Conservation (phyloP, 2,113 vertebrate species). For the Bubo blakistoni region DNA sequence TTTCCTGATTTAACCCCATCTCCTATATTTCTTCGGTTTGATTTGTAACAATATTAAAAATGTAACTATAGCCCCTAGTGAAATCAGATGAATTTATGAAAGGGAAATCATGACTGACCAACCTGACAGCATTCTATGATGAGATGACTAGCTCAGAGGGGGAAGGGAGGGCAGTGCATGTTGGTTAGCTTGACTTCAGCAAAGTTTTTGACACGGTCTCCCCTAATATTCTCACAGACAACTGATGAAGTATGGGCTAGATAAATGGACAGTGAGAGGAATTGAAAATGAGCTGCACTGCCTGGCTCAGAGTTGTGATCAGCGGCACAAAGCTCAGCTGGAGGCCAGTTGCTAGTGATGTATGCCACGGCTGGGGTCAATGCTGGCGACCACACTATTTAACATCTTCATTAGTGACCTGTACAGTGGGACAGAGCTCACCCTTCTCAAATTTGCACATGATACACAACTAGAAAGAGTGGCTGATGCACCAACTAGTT, state of each 20-base stretch:
- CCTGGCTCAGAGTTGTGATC: not conserved
- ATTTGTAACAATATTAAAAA: not conserved
- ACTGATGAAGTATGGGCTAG: fast-evolving
- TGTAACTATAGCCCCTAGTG: not conserved
- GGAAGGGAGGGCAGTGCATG: not conserved
- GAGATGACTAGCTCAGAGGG: not conserved
- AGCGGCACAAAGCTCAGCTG: not conserved
- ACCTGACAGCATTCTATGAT: not conserved
- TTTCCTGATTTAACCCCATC: not conserved
- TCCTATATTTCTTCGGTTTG: not conserved
- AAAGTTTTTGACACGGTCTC: not conserved
- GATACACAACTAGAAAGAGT: not conserved
- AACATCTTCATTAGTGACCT: not conserved
- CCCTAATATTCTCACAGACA: not conserved
- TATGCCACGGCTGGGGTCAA: not conserved
- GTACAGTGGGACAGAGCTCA: not conserved
- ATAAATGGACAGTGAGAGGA: not conserved
- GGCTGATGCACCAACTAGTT: not conserved
- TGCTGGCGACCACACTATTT: not conserved
- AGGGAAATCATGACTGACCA: not conserved
- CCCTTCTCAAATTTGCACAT: not conserved
- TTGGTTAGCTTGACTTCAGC: not conserved
- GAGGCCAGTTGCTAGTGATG: not conserved
- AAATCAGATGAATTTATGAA: not conserved
- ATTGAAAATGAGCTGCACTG: not conserved